These are phyloP conservation scores for Cygnus olor DNA, from an alignment of 2,797 vertebrate genomes.

Conservation along the genomic window DNA sequence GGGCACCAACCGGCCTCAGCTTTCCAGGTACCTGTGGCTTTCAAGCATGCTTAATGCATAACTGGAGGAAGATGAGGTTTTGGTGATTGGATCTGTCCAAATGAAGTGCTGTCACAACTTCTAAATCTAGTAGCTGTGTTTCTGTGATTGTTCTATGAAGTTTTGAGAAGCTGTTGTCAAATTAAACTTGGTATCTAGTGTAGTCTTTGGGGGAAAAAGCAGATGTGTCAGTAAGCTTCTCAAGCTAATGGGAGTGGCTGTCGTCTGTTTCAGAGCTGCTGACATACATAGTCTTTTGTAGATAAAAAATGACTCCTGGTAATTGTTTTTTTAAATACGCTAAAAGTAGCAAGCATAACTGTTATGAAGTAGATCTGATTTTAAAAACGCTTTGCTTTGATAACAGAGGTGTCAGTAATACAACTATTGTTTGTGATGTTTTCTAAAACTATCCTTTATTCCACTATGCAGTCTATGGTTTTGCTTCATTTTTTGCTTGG, in stretches of 20 bases:
- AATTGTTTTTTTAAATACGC: not conserved
- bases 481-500: not conserved
- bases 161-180: not conserved
- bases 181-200: no score
- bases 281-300: not conserved
- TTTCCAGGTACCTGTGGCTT: slow-evolving; percentile 85
- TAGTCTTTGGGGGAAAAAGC: not conserved
- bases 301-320: not conserved
- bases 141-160: accelerated
- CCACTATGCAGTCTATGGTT: not conserved
- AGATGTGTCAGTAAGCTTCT: not conserved
- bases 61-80: accelerated
- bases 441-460: not conserved
- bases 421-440: accelerated
- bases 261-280: accelerated
- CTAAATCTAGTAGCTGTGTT: not conserved
- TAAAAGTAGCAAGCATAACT: not conserved
- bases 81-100: accelerated
- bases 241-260: not conserved
- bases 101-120: accelerated
- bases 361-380: not conserved
- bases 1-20: slow-evolving; percentile 93
- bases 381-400: not conserved
- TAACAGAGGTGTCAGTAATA: not conserved
- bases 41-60: not conserved